These are phyloP conservation scores for Eumacrocentrus americanus DNA, from an alignment of 2,888 invertebrate species.

Conservation along the genomic window DNA sequence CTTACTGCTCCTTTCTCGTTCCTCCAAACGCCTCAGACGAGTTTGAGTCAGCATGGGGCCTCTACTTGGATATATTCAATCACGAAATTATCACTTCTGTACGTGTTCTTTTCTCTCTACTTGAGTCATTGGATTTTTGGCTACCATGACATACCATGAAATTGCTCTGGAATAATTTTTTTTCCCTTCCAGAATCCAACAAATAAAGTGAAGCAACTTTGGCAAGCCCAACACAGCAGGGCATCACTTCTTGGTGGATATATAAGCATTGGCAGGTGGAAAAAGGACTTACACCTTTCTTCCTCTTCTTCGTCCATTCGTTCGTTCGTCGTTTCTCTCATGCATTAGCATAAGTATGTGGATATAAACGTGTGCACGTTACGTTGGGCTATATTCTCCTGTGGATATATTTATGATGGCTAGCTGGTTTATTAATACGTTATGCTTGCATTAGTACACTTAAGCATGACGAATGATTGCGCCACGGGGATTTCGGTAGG, in stretches of 20 bases:
- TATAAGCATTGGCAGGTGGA: constrained; percentile 47
- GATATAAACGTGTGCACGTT: constrained; percentile 36
- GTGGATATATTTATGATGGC: constrained; percentile 48
- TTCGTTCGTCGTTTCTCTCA: constrained; percentile 14
- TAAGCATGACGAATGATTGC: constrained; percentile 60
- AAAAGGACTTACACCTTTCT: constrained; percentile 52
- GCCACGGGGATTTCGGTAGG: constrained; percentile 53
- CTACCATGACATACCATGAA: background rate
- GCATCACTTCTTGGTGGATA: constrained; percentile 24
- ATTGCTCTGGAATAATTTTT: background rate
- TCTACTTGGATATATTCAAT: constrained; percentile 59
- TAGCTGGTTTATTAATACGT: constrained; percentile 58
- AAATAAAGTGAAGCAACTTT: constrained; percentile 16
- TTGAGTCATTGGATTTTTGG: constrained; percentile 22
- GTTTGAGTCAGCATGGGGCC: constrained; percentile 55
- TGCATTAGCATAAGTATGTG: constrained; percentile 55
- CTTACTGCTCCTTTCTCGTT: constrained; percentile 32
- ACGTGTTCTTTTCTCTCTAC: constrained; percentile 37
- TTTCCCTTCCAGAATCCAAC: background rate
- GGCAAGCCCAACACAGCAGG: constrained; percentile 24
- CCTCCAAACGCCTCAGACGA: constrained; percentile 49
- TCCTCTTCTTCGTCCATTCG: constrained; percentile 36
- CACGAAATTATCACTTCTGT: constrained; percentile 61
- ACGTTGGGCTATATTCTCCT: constrained; percentile 31
- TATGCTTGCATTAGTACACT: constrained; percentile 59